Evolutionary conservation across 1,140 invertebrate genomes (phyloP), one percentile per base, ranked within the genome.

Genomic region (Anastrepha obliqua): DNA sequence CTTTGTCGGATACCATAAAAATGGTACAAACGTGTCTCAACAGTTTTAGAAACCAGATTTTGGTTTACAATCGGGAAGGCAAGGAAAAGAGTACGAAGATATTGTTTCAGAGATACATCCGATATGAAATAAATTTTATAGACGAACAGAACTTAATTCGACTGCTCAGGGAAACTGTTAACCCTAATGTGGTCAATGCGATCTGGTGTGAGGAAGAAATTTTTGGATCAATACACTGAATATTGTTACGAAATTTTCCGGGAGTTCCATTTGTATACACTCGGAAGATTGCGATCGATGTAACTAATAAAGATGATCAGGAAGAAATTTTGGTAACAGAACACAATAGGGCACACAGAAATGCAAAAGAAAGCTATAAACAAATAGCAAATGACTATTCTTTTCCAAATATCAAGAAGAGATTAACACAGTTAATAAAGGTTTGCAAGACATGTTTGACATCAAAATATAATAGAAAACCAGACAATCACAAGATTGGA

Each of bases 41-140:
- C 64, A 65, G 29, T 29, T 65, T n/a, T 65, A n/a, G 64, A 65
- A n/a, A 29, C 64, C 64, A 65, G 64, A 65, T n/a, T n/a, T 65
- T n/a, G 29, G 29, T 65, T 65, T 29, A 65, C 64, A 65, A 6
- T 65, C 29, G 17, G 29, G 17, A 29, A 65, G 15, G 15, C 64
- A n/a, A 17, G 15, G 64, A 65, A 65, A 17, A 65, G 51, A 55
- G 51, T 55, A 55, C 51, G 51, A 55, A 55, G 51, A 55, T 55
- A 55, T 55, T 55, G 51, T 55, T 65, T 65, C 29, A n/a, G 17
- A 29, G 64, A 65, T n/a, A 65, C 29, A 65, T 29, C 29, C 15
- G 64, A 65, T 29, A 65, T 29, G 15, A n/a, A 65, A 65, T 65
- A 17, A 29, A 65, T n/a, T 65, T n/a, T 65, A 29, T n/a, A 17